These are phyloP conservation scores for Torymus auratus DNA, from an alignment of 2,888 invertebrate species.

Conservation along the genomic window DNA sequence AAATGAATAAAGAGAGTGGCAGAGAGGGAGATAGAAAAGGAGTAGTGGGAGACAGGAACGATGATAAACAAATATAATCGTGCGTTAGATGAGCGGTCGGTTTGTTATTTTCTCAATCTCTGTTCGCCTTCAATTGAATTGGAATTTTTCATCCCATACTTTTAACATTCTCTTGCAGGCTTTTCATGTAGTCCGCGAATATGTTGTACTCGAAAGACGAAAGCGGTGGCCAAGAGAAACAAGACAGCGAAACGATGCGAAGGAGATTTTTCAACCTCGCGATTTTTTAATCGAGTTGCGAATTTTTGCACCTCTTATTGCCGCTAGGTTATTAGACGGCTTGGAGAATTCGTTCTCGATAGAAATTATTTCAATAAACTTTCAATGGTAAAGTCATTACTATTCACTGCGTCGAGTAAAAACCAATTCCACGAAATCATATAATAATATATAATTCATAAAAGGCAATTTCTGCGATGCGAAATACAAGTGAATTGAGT, in stretches of 20 bases:
- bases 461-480: too few relatives aligned
- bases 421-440: too few relatives aligned
- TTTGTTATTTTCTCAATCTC: constrained; percentile 45
- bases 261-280: constrained; percentile 43
- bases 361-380: too few relatives aligned
- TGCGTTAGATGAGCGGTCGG: constrained; percentile 7
- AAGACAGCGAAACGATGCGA: constrained; percentile 12
- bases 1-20: constrained; percentile 50
- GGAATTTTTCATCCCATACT: constrained; percentile 46
- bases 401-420: too few relatives aligned
- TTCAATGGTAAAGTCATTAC: too few relatives aligned
- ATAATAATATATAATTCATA: too few relatives aligned
- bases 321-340: too few relatives aligned
- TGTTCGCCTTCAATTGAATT: constrained; percentile 40
- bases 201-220: neutral
- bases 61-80: constrained; percentile 42
- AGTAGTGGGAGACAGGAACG: constrained; percentile 12
- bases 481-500: too few relatives aligned
- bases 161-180: constrained; percentile 22
- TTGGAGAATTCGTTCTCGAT: too few relatives aligned
- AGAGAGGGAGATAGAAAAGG: neutral
- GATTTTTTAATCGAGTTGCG: neutral
- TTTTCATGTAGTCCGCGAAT: neutral
- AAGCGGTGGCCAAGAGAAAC: neutral
- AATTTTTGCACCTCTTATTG: constrained; percentile 18